A percentile compares a stretch with the other conserved stretches of the same genome.
phyloP scores from a whole-genome alignment of 2,888 invertebrate genomes.

The Aphidius colemani region DNA sequence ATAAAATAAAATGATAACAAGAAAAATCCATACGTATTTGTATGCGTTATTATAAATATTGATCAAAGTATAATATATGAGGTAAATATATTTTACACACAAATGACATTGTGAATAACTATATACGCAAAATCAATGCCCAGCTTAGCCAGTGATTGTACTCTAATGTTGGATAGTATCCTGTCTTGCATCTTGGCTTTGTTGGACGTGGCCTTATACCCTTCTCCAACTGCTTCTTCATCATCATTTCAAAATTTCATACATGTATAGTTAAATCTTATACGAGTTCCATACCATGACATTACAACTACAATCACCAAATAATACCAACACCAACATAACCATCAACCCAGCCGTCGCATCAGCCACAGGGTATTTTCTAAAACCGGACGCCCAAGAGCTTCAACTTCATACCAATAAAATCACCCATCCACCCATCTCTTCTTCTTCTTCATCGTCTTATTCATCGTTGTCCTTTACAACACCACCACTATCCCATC shows the following conservation, averaged over 20 bases:
- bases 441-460: not conserved
- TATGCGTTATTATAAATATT: too few species aligned
- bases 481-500: too few species aligned
- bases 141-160: conserved; percentile 50
- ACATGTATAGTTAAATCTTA: too few species aligned
- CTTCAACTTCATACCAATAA: not conserved
- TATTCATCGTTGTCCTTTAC: too few species aligned
- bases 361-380: conserved; percentile 18
- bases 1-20: too few species aligned
- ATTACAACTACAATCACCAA: not conserved
- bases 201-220: conserved; percentile 29
- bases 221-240: conserved; percentile 18
- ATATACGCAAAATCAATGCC: conserved; percentile 55
- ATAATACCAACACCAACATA: too few species aligned
- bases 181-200: conserved; percentile 39
- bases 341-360: not conserved
- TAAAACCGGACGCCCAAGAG: conserved; percentile 28
- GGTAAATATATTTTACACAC: conserved; percentile 36
- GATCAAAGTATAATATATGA: too few species aligned
- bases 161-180: conserved; percentile 40
- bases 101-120: conserved; percentile 45
- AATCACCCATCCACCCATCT: not conserved
- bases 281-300: not conserved
- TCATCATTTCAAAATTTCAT: too few species aligned
- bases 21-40: too few species aligned